Evolutionary conservation across 2,888 invertebrate genomes (phyloP), one percentile per base, ranked within the genome.

Genomic region (Dryobota labecula): DNA sequence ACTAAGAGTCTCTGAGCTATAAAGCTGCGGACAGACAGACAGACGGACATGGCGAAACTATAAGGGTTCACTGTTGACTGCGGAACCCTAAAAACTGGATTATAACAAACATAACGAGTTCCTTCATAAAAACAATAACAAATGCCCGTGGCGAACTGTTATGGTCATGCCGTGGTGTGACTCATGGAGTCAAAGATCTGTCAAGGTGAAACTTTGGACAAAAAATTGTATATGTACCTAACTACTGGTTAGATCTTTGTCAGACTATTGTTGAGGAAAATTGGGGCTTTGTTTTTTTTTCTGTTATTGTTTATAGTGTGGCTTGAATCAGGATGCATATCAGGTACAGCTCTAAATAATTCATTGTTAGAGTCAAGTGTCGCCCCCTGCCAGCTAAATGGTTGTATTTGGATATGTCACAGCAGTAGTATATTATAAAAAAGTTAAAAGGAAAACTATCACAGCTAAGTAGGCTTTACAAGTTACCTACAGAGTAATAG

Each of bases 171-270:
- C 15, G 38, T 38, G 54, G 0, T 30, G 30, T 88, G 89, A 89
- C 58, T 89, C 89, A 89, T 64, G 58, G 77, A 85, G 90, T 87
- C 87, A 88, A 88, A 88, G 88, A 86, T 86, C 86, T 86, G 80
- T 72, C 89, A 90, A 90, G 89, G 90, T 84, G 82, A 87, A 75
- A 70, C 69, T 53, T 71, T 60, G 18, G 1, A 60, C 24, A 75
- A 72, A 70, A 75, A 76, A 24, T 15, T 33, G 3, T 6, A 33
- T 43, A n/a, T 24, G n/a, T 38, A 18, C 8, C 18, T 58, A 47
- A 13, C 4, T n/a, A 49, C 15, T 30, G 20, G 18, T 27, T 73
- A 2, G 15, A 43, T 51, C 41, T 51, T 57, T 57, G 51, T 27
- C 53, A 47, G n/a, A 66, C 11, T 30, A 24, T 33, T 57, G 38